These are phyloP conservation scores for Helleia helle DNA, from an alignment of 2,888 invertebrate genomes.

Conservation along the genomic window DNA sequence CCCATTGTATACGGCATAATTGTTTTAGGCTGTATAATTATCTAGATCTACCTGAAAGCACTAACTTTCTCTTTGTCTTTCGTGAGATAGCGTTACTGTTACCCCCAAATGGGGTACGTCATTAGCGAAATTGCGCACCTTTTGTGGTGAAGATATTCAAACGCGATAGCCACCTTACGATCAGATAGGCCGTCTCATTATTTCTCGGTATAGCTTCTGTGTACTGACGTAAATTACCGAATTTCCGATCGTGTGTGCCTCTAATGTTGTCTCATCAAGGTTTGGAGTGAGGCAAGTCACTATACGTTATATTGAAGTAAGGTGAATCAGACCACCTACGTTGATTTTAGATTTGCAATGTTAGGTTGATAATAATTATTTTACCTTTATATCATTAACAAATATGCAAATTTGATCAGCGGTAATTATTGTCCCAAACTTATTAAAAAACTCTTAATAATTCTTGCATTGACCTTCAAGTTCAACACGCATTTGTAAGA, in stretches of 20 bases:
- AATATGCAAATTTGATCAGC: too few relatives aligned
- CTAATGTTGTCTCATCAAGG: neutral
- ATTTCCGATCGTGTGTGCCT: neutral
- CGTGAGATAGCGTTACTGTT: neutral
- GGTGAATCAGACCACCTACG: too few relatives aligned
- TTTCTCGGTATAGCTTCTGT: neutral
- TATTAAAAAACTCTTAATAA: too few relatives aligned
- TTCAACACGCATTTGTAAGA: too few relatives aligned
- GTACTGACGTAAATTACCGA: neutral
- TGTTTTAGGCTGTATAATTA: neutral
- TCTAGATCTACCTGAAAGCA: neutral
- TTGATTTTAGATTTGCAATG: too few relatives aligned
- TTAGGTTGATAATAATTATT: too few relatives aligned
- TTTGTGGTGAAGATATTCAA: conserved; percentile 4
- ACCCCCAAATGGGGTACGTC: conserved; percentile 2
- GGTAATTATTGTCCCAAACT: too few relatives aligned
- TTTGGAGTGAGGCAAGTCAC: too few relatives aligned
- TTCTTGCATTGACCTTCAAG: too few relatives aligned
- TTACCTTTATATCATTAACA: too few relatives aligned
- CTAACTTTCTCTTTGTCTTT: conserved; percentile 3
- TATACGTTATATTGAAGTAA: too few relatives aligned
- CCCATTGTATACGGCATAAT: too few relatives aligned
- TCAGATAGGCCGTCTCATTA: conserved; percentile 8
- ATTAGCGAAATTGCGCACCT: conserved; percentile 7
- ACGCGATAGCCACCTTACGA: conserved; percentile 3